phyloP scores from a whole-genome alignment of 2,113 vertebrate species.

The Poecile atricapillus region DNA sequence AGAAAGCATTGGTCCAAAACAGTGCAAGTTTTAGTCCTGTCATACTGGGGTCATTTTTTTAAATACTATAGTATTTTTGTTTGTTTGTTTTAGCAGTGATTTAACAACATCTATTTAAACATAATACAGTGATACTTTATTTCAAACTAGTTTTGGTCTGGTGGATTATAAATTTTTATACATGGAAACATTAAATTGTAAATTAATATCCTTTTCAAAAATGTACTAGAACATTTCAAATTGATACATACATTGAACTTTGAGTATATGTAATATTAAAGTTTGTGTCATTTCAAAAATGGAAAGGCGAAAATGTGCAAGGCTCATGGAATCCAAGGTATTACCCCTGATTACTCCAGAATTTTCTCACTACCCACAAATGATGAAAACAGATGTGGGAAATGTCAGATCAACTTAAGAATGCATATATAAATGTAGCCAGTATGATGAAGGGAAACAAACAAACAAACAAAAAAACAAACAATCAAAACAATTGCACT shows the following conservation, averaged over 20 bases:
- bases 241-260: background rate
- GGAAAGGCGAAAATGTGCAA: background rate
- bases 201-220: background rate
- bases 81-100: background rate
- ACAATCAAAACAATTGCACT: background rate
- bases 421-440: background rate
- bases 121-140: background rate
- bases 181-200: background rate
- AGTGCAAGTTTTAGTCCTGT: background rate
- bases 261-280: background rate
- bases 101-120: background rate
- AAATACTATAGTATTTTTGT: background rate
- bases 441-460: background rate
- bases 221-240: background rate
- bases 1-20: background rate
- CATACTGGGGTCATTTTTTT: background rate
- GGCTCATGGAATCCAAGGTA: background rate
- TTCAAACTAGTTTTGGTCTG: background rate
- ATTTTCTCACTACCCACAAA: background rate
- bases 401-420: background rate
- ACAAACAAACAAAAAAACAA: background rate
- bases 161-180: background rate
- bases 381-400: background rate
- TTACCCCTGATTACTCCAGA: background rate
- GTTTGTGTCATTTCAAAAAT: background rate